Base-by-base conservation (phyloP, 1,140 invertebrate species). In the Drosophila aff. region DNA sequence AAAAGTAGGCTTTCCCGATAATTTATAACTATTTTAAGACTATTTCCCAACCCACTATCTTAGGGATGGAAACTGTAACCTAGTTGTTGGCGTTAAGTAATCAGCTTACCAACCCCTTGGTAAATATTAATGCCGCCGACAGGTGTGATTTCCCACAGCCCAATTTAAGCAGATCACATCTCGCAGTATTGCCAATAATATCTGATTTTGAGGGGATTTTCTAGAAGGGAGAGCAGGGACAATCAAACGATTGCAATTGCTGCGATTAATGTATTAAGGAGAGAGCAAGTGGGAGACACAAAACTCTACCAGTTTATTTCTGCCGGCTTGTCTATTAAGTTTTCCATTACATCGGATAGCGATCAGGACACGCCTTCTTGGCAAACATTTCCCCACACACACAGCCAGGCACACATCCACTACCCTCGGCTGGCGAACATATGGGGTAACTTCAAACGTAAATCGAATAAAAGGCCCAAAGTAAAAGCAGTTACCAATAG, bases 391-490 rank as follows among this genome's bases (percentile, higher is more conserved):
- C 44, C 40, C 28, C 33, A 33, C 61, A 64, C 16, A 47, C 46
- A 44, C 46, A 61, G 46, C 33, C 33, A 57, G 11, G 67, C 49
- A 16, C 44, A 23, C 18, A 26, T 4, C 18, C 63, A 59, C 9
- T 38, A 5, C 15, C 15, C n/a, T 11, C 3, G n/a, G 7, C 28
- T 0, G 46, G 40, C 13, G 36, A 60, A 63, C 60, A 71, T 60
- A 52, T 76, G 74, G 79, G 76, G 65, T 62, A 89, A 89, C 71
- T 89, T 81, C 74, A 84, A 90, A 89, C 84, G 84, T 89, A 89
- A 89, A 89, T 89, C 85, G 85, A 89, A 89, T 89, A 87, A 87
- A 87, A 87, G 80, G 76, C 80, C 80, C 83, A 83, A 87, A 89
- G 83, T 84, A 81, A 89, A 84, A 81, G 81, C 84, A 87, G 80